Evolutionary conservation across 2,113 vertebrate genomes (phyloP).

Genomic region (Ceyx cyanopectus): DNA sequence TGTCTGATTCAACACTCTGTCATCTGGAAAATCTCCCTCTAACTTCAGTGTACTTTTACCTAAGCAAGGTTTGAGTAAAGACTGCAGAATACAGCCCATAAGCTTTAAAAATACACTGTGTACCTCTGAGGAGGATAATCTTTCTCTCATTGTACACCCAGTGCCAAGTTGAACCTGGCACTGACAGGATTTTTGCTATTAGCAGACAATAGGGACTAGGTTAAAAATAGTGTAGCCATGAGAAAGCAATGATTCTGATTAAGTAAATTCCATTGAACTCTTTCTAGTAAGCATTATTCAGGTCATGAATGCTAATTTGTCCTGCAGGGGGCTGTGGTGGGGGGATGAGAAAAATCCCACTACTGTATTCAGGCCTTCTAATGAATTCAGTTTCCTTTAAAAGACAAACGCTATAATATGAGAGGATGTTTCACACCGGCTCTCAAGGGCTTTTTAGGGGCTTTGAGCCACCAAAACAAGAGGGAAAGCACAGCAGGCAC

Average conservation of each 20-base stretch:
- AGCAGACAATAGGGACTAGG: slow-evolving; percentile 66
- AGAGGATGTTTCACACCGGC: no score
- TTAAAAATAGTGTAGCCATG: slow-evolving; percentile 74
- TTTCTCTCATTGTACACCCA: slow-evolving; percentile 14
- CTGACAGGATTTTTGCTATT: slow-evolving; percentile 68
- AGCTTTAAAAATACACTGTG: slow-evolving; percentile 36
- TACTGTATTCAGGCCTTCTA: no score
- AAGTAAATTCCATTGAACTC: slow-evolving; percentile 87
- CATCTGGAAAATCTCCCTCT: slow-evolving; percentile 34
- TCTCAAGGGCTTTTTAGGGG: no score
- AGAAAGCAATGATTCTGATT: slow-evolving; percentile 84
- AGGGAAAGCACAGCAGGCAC: no score
- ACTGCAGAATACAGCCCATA: slow-evolving; percentile 22
- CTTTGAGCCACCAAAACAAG: no score
- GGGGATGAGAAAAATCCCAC: no score
- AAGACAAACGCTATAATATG: no score
- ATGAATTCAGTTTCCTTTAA: no score
- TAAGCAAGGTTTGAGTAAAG: slow-evolving; percentile 28
- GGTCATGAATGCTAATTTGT: slow-evolving; percentile 88
- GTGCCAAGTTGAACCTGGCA: slow-evolving; percentile 66
- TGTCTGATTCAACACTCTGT: slow-evolving; percentile 42
- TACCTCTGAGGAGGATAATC: slow-evolving; percentile 37
- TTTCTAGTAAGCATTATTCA: slow-evolving; percentile 86
- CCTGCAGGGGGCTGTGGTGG: slow-evolving; percentile 83
- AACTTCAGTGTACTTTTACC: slow-evolving; percentile 10